These are phyloP conservation scores for Papilio helenus DNA, from an alignment of 1,140 invertebrate species.

Conservation along the genomic window DNA sequence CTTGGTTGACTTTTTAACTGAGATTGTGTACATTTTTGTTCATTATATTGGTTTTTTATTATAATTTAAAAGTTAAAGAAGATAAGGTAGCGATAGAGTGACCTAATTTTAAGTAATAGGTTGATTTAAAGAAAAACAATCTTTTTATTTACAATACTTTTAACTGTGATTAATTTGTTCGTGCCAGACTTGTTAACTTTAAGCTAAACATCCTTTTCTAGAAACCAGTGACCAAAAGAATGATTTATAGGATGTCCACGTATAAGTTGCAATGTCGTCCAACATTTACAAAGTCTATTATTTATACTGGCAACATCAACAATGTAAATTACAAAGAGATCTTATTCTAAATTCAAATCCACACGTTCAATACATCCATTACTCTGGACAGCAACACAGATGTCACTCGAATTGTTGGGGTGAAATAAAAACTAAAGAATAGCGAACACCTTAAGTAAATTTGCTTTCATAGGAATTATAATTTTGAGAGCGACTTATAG, in stretches of 20 bases:
- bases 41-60: background rate
- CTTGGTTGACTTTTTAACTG: constrained; percentile 22
- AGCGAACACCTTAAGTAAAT: constrained; percentile 32
- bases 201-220: background rate
- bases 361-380: constrained; percentile 36
- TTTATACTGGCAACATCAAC: background rate
- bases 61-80: background rate
- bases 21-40: constrained; percentile 11
- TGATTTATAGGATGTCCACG: background rate
- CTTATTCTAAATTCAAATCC: constrained; percentile 32
- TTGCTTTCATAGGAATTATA: constrained; percentile 38
- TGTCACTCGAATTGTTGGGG: constrained; percentile 34
- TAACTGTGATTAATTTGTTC: background rate
- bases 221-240: background rate
- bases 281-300: constrained; percentile 12
- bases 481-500: constrained; percentile 35
- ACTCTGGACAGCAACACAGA: constrained; percentile 36
- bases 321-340: constrained; percentile 6
- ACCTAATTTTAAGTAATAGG: too few relatives aligned
- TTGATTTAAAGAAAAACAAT: background rate
- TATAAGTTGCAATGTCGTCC: background rate
- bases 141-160: background rate
- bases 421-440: constrained; percentile 29
- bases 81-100: background rate
- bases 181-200: background rate